These are phyloP conservation scores for Lycodopsis pacificus DNA, from an alignment of 2,797 vertebrate species.

Conservation along the genomic window DNA sequence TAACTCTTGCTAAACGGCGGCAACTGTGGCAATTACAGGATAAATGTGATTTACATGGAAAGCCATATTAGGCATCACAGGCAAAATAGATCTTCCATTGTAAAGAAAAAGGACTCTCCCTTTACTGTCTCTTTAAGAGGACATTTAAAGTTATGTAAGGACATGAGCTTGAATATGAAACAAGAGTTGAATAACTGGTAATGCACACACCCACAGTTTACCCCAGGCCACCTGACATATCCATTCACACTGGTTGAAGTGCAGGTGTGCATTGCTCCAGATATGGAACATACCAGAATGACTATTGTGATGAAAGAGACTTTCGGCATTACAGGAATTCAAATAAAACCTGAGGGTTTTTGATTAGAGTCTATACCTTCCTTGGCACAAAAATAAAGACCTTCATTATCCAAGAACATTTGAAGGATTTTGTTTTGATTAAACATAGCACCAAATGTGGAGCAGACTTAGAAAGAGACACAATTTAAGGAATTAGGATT, in stretches of 20 bases:
- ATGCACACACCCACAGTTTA: not conserved
- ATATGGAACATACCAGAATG: slow-evolving; percentile 42
- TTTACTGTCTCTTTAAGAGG: not conserved
- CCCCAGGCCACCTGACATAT: not conserved
- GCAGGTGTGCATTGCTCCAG: slow-evolving; percentile 44
- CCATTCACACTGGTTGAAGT: not conserved
- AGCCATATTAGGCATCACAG: not conserved
- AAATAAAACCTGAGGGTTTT: not conserved
- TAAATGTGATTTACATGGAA: not conserved
- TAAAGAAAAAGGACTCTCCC: not conserved
- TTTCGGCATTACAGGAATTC: slow-evolving; percentile 36
- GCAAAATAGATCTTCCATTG: not conserved
- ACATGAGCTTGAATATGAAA: slow-evolving; percentile 1
- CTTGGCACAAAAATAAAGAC: slow-evolving; percentile 10
- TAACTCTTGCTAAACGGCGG: too few species aligned
- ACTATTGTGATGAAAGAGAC: slow-evolving; percentile 24
- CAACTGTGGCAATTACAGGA: not conserved
- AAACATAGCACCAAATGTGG: not conserved
- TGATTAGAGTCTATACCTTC: not conserved
- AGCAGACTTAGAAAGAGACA: not conserved
- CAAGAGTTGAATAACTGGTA: not conserved
- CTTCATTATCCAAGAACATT: not conserved
- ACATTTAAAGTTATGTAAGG: not conserved
- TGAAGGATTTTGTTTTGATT: not conserved
- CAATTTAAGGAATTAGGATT: not conserved